These are phyloP conservation scores for Sminthurinus signatus DNA, from an alignment of 1,140 invertebrate genomes.

Conservation along the genomic window DNA sequence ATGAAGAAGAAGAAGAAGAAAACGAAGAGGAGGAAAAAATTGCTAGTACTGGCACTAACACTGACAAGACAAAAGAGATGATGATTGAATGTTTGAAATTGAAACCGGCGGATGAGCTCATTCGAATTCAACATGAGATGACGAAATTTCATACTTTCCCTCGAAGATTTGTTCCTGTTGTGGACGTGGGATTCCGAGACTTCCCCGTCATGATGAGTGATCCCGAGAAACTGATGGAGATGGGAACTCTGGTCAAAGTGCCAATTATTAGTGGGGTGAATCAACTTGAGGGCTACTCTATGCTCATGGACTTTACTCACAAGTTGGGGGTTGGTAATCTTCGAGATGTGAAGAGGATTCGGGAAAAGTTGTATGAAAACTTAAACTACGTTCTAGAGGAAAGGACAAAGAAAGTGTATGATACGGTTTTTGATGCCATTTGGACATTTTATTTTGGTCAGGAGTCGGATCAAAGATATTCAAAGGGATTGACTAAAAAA, in stretches of 20 bases:
- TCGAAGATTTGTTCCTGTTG: constrained; percentile 1
- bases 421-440: constrained; percentile 16
- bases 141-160: constrained; percentile 5
- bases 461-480: background rate
- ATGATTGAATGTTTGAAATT: constrained; percentile 9
- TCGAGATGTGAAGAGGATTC: background rate
- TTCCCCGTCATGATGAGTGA: constrained; percentile 8
- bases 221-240: background rate
- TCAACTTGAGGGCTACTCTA: constrained; percentile 1
- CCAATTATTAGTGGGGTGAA: constrained; percentile 1
- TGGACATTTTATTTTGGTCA: constrained; percentile 25
- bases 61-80: background rate
- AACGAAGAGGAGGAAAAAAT: background rate
- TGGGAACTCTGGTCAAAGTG: constrained; percentile 9
- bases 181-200: background rate
- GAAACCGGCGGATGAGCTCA: background rate
- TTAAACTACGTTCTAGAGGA: background rate
- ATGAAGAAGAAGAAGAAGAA: background rate
- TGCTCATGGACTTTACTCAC: background rate
- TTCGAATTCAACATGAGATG: background rate
- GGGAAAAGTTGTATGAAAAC: constrained; percentile 2
- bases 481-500: background rate
- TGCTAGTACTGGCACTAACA: background rate
- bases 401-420: background rate
- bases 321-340: background rate